Evolutionary conservation across 2,888 invertebrate genomes (phyloP).

Genomic region (Tinea trinotella): DNA sequence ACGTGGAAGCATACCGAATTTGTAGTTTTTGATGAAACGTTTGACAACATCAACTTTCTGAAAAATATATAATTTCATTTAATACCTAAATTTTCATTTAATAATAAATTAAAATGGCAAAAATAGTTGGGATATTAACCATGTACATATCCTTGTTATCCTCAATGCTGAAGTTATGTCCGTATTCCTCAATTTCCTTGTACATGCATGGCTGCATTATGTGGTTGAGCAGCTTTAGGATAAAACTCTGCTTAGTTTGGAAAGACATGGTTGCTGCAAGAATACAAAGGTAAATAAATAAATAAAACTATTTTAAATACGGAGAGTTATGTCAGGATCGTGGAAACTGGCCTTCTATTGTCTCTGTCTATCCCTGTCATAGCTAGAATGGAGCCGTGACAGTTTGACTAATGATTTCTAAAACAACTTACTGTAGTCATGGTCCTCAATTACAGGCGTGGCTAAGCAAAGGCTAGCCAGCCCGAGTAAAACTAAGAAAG

Average conservation of each 20-base stretch:
- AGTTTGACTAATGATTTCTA: neutral
- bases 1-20: slow-evolving; percentile 70
- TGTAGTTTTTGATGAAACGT: slow-evolving; percentile 65
- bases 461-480: neutral
- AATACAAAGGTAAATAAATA: slow-evolving; percentile 7
- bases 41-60: slow-evolving; percentile 73
- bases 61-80: slow-evolving; percentile 24
- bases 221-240: slow-evolving; percentile 67
- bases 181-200: slow-evolving; percentile 55
- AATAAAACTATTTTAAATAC: neutral
- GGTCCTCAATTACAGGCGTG: slow-evolving; percentile 39
- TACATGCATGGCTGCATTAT: slow-evolving; percentile 59
- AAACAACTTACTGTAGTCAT: slow-evolving; percentile 35
- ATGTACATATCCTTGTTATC: slow-evolving; percentile 46
- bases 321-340: too few species aligned
- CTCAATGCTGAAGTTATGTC: slow-evolving; percentile 53
- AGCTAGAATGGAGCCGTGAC: too few species aligned
- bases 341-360: too few species aligned
- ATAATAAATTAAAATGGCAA: neutral
- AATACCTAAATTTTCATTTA: slow-evolving; percentile 13
- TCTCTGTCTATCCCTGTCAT: too few species aligned
- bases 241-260: slow-evolving; percentile 56
- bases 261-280: slow-evolving; percentile 39
- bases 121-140: slow-evolving; percentile 29
- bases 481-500: neutral